Evolutionary conservation across 1,140 invertebrate genomes (phyloP).

Genomic region (Ganaspis sp.): DNA sequence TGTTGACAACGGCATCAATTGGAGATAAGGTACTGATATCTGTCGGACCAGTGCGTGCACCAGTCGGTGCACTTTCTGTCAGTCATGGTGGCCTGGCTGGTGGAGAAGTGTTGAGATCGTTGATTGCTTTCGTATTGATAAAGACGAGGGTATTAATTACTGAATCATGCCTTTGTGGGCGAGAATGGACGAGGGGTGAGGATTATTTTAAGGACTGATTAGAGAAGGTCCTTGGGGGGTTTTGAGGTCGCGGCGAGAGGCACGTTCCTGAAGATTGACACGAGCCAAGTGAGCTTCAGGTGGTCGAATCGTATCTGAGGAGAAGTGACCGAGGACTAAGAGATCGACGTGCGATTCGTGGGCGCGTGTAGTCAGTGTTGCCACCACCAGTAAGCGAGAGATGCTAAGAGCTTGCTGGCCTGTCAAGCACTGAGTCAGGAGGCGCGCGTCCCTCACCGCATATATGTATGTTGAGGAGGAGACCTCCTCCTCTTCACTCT

Average conservation of each 20-base stretch:
- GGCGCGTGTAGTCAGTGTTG: constrained; percentile 51
- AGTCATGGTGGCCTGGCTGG: background rate
- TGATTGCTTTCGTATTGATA: background rate
- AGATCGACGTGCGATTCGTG: constrained; percentile 44
- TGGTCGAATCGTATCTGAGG: constrained; percentile 33
- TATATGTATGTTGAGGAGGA: constrained; percentile 70
- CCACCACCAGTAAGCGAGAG: constrained; percentile 59
- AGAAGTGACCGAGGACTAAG: constrained; percentile 34
- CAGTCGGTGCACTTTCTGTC: constrained; percentile 20
- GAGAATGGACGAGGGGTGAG: background rate
- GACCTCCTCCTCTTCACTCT: constrained; percentile 65
- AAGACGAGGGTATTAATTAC: background rate
- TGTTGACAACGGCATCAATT: background rate
- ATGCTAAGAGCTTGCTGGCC: constrained; percentile 74
- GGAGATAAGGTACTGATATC: background rate
- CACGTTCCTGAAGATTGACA: constrained; percentile 26
- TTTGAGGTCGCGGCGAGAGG: constrained; percentile 10
- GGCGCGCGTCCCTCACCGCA: constrained; percentile 73
- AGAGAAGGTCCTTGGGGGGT: background rate
- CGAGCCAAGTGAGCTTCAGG: constrained; percentile 31
- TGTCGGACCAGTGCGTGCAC: constrained; percentile 26
- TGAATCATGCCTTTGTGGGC: background rate
- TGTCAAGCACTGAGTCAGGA: constrained; percentile 75
- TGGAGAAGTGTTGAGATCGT: background rate
- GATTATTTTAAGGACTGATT: background rate